Percentiles rank a stretch among this genome's conserved stretches.
Evolutionary conservation across 1,140 invertebrate species (phyloP).

Genomic region (Ostrea edulis): DNA sequence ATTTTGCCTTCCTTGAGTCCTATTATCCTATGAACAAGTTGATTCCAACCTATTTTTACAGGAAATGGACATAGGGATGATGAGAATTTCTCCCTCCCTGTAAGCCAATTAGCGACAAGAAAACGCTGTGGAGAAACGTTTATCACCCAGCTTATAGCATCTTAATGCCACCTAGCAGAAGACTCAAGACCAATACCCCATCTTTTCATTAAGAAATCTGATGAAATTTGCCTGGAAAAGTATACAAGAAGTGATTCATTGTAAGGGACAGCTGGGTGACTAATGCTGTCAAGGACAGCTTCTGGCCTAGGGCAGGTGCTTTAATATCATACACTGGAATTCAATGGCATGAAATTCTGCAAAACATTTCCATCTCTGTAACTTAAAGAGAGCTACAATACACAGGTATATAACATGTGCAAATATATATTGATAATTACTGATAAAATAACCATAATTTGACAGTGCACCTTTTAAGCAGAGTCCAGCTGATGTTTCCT

Average conservation of each 20-base stretch:
- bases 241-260: not conserved
- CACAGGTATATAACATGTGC: too few relatives aligned
- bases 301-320: not conserved
- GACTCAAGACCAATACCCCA: not conserved
- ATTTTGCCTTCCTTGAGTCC: not conserved
- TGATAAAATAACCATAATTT: too few relatives aligned
- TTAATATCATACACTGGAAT: not conserved
- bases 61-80: conserved; percentile 31
- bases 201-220: conserved; percentile 25
- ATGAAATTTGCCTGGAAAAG: not conserved
- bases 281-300: not conserved
- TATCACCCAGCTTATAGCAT: conserved; percentile 36
- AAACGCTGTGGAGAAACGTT: conserved; percentile 6
- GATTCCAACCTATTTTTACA: conserved; percentile 4
- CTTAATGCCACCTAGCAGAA: conserved; percentile 21
- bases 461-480: too few relatives aligned
- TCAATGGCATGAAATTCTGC: not conserved
- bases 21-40: conserved; percentile 36
- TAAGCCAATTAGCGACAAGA: conserved; percentile 36
- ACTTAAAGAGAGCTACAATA: too few relatives aligned
- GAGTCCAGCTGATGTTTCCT: too few relatives aligned
- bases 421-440: not conserved
- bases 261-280: not conserved
- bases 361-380: not conserved
- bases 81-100: conserved; percentile 9